Evolutionary conservation across 1,140 invertebrate genomes (phyloP).

Genomic region (Zaprionus africanus): DNA sequence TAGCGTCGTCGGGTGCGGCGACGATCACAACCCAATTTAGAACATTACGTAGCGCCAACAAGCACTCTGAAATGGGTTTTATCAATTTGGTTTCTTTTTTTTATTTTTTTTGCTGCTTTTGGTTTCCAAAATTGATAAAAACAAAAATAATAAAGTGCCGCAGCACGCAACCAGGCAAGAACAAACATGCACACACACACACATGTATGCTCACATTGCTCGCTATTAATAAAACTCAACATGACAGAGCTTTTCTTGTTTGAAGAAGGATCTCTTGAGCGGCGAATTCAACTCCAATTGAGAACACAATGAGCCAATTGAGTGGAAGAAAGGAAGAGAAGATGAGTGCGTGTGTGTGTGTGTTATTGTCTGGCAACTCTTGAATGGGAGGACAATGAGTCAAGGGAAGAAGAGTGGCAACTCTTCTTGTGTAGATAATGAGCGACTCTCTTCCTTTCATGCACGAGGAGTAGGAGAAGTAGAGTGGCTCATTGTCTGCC

Average conservation of each 20-base stretch:
- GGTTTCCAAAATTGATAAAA: conserved; percentile 33
- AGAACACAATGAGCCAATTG: not conserved
- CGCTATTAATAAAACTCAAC: not conserved
- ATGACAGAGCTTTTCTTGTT: not conserved
- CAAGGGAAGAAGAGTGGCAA: too few species aligned
- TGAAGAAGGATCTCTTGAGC: not conserved
- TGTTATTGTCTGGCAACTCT: not conserved
- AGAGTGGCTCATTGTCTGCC: not conserved
- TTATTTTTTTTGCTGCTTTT: conserved; percentile 5
- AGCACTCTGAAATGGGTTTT: conserved; percentile 49
- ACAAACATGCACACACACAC: not conserved
- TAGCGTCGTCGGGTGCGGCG: conserved; percentile 9
- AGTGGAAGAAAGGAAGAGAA: not conserved
- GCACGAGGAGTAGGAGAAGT: too few species aligned
- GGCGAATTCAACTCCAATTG: not conserved
- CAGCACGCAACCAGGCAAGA: conserved; percentile 14
- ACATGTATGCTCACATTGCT: too few species aligned
- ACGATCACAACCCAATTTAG: conserved; percentile 62
- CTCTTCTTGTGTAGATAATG: too few species aligned
- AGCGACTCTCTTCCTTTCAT: too few species aligned
- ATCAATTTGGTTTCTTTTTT: conserved; percentile 31
- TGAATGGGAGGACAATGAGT: too few species aligned
- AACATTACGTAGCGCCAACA: conserved; percentile 62
- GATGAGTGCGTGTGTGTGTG: not conserved
- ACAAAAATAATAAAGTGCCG: conserved; percentile 14